Conservation (phyloP, 2,113 vertebrate species). For the Crotalus helleri region DNA sequence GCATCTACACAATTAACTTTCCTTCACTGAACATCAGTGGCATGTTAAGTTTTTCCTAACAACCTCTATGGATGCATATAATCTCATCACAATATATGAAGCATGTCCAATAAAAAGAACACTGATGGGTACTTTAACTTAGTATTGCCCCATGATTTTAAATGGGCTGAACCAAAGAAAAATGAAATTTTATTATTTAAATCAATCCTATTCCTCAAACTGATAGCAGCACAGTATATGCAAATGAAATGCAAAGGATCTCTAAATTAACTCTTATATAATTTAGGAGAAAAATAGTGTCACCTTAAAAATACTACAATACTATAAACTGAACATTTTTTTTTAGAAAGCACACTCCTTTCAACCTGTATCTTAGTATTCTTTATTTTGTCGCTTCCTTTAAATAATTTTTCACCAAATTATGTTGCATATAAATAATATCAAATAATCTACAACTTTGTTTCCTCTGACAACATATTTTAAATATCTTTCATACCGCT, state of each 20-base stretch:
- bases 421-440: not conserved
- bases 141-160: slow-evolving; percentile 63
- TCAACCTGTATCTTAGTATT: not conserved
- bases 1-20: slow-evolving; percentile 69
- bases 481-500: not conserved
- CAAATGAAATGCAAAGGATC: slow-evolving; percentile 50
- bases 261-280: not conserved
- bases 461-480: not conserved
- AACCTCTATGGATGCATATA: slow-evolving; percentile 62
- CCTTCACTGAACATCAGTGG: slow-evolving; percentile 68
- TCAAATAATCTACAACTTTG: not conserved
- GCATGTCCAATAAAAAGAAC: slow-evolving; percentile 70
- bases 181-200: slow-evolving; percentile 59
- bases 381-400: slow-evolving; percentile 1
- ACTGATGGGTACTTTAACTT: slow-evolving; percentile 67
- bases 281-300: slow-evolving; percentile 6
- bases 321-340: not conserved
- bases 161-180: slow-evolving; percentile 60
- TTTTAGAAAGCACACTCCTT: not conserved
- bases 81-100: slow-evolving; percentile 71
- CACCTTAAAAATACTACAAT: not conserved
- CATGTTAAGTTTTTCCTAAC: slow-evolving; percentile 71
- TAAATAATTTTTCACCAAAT: not conserved
- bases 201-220: slow-evolving; percentile 39
- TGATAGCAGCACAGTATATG: slow-evolving; percentile 28